These are phyloP conservation scores for Drosophila robusta DNA, from an alignment of 2,888 invertebrate genomes.

Conservation along the genomic window DNA sequence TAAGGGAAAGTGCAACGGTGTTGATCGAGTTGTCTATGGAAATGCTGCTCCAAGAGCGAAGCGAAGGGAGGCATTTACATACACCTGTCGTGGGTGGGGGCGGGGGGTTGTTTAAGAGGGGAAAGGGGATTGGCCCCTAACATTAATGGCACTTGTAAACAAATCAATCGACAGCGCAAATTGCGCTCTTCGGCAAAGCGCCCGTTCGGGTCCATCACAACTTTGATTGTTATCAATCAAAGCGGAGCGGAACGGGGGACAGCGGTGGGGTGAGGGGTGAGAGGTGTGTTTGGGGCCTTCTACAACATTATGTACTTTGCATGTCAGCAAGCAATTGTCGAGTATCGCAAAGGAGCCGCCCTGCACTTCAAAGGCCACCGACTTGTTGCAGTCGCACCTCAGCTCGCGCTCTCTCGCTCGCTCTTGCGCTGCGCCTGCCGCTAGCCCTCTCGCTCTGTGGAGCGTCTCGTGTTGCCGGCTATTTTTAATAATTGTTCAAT, in stretches of 20 bases:
- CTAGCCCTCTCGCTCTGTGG: not conserved
- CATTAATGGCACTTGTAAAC: constrained; percentile 77
- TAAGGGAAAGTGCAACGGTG: constrained; percentile 51
- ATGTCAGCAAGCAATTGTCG: constrained; percentile 82
- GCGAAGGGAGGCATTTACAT: constrained; percentile 66
- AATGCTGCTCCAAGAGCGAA: constrained; percentile 30
- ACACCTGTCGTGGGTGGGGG: constrained; percentile 30
- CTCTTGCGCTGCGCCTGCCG: not conserved
- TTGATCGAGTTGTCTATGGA: constrained; percentile 34
- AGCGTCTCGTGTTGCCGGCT: constrained; percentile 3
- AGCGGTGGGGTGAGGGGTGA: not conserved
- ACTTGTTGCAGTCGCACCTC: constrained; percentile 45
- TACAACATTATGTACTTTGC: constrained; percentile 82
- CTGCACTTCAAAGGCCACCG: constrained; percentile 57
- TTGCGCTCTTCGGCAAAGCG: constrained; percentile 55
- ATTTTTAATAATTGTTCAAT: constrained; percentile 57
- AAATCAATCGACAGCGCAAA: constrained; percentile 75
- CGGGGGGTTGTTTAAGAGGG: not conserved
- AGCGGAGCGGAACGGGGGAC: not conserved
- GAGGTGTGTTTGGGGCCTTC: constrained; percentile 5
- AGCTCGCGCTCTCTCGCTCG: not conserved
- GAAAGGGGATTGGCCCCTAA: constrained; percentile 11
- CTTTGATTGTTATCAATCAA: constrained; percentile 69
- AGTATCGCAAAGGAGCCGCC: constrained; percentile 51
- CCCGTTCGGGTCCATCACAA: constrained; percentile 28